Base-by-base conservation (phyloP, 1,140 invertebrate genomes). In the Laupala kohalensis region DNA sequence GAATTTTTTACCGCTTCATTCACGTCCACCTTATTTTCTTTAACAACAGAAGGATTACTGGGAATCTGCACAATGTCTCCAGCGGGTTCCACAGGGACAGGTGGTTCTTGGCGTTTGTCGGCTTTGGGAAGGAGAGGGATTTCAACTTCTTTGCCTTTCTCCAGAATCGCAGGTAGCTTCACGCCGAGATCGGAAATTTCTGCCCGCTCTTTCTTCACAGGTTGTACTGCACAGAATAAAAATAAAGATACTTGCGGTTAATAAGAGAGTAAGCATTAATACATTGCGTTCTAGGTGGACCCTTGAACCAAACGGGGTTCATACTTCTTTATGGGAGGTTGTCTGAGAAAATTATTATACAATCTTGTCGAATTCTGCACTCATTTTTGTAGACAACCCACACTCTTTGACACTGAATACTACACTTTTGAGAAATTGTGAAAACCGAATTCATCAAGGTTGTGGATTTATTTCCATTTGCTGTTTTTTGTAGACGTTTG, bases 61-160 rank as follows among this genome's bases (percentile, higher is more conserved):
- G 69, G 67, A 19, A 66, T 71, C 63, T 74, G 24, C 23, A 30
- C 27, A 64, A 53, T 69, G 53, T 75, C 74, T 53, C 67, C 73
- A 64, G 72, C 74, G 15, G 80, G 79, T 73, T 85, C 81, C 25
- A 84, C 79, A 24, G 83, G 85, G 70, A 84, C 78, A n/a, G 84
- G 84, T 13, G 83, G 83, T 74, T 86, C 83, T 75, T 81, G 79
- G 37, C 83, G 78, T 19, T 68, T 28, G 19, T 68, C 67, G 6
- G 67, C 67, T 29, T 12, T 29, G 5, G 9, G 67, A 0, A 15
- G 12, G 12, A 15, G 9, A 24, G 25, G 23, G 9, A 15, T 9
- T 23, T 28, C 25, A 23, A 23, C 64, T 5, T 23, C 64, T 6
- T 66, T 23, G 5, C 5, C 64, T 23, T 12, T 12, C 64, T 6